These are phyloP conservation scores for Pogonus chalceus DNA, from an alignment of 1,140 invertebrate genomes.

Conservation along the genomic window DNA sequence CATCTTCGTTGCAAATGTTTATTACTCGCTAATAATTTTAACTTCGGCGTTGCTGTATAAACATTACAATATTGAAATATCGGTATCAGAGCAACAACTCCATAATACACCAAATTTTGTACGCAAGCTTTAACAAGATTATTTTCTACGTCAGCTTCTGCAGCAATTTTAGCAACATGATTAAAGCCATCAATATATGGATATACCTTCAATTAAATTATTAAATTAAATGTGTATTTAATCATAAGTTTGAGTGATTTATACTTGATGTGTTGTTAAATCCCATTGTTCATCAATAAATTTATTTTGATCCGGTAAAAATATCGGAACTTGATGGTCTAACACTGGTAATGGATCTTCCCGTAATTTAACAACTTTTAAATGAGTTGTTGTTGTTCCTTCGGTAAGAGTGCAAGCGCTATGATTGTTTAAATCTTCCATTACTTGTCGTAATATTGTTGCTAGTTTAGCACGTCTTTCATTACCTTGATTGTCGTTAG, in stretches of 20 bases:
- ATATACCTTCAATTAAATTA: slow-evolving; percentile 66
- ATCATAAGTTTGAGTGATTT: not conserved
- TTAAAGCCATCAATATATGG: slow-evolving; percentile 89
- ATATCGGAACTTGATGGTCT: slow-evolving; percentile 86
- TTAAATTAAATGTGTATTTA: slow-evolving; percentile 2
- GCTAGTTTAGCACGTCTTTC: slow-evolving; percentile 51
- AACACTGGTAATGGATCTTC: slow-evolving; percentile 71
- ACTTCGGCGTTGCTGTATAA: slow-evolving; percentile 77
- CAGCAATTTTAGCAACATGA: slow-evolving; percentile 74
- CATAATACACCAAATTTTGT: slow-evolving; percentile 80
- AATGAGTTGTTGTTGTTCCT: slow-evolving; percentile 66
- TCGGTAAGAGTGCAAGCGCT: slow-evolving; percentile 52
- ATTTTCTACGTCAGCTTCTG: slow-evolving; percentile 81
- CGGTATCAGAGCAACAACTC: slow-evolving; percentile 68
- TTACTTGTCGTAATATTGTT: slow-evolving; percentile 63
- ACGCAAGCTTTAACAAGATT: slow-evolving; percentile 90
- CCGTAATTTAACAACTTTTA: slow-evolving; percentile 67
- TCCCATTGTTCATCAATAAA: slow-evolving; percentile 71
- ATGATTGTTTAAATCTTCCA: slow-evolving; percentile 68
- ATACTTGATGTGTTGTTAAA: slow-evolving; percentile 78
- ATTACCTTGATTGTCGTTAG: slow-evolving; percentile 35
- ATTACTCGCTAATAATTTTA: slow-evolving; percentile 62
- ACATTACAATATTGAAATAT: slow-evolving; percentile 92
- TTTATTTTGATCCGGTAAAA: slow-evolving; percentile 49
- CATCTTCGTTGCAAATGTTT: slow-evolving; percentile 63